Percentiles rank a stretch among this genome's conserved stretches.
phyloP scores from a whole-genome alignment of 2,797 vertebrate genomes.

The Cheirogaleus major region DNA sequence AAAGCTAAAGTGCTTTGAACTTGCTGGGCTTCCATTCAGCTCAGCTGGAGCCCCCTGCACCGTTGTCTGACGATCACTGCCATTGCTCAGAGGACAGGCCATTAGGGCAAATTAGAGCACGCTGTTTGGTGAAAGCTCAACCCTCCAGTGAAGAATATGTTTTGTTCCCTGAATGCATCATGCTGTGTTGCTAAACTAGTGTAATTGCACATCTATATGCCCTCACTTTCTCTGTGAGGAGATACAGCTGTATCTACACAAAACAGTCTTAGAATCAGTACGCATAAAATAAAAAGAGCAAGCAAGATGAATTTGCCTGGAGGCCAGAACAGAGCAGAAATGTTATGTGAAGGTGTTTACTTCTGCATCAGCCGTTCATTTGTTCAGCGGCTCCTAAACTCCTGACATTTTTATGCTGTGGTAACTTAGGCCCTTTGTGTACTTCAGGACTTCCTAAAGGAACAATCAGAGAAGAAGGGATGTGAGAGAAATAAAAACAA shows the following conservation, averaged over 20 bases:
- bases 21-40: slow-evolving; percentile 75
- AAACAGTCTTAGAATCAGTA: slow-evolving; percentile 27
- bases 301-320: background rate
- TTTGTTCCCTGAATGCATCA: slow-evolving; percentile 77
- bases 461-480: background rate
- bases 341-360: background rate
- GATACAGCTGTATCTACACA: slow-evolving; percentile 36
- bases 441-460: slow-evolving; percentile 36
- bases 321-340: background rate
- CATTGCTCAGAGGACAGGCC: slow-evolving; percentile 63
- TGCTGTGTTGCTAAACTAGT: slow-evolving; percentile 75
- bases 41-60: slow-evolving; percentile 65
- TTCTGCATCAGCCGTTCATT: slow-evolving; percentile 19
- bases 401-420: background rate
- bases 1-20: slow-evolving; percentile 77
- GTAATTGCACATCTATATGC: slow-evolving; percentile 59
- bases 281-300: slow-evolving; percentile 15
- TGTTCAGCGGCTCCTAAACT: background rate
- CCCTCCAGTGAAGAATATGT: slow-evolving; percentile 69
- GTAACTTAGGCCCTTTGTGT: background rate
- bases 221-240: slow-evolving; percentile 34
- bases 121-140: slow-evolving; percentile 71
- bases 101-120: slow-evolving; percentile 77
- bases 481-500: slow-evolving; percentile 36
- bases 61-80: slow-evolving; percentile 64